These are phyloP conservation scores for Danio tinwini DNA, from an alignment of 2,797 vertebrate genomes.

Conservation along the genomic window DNA sequence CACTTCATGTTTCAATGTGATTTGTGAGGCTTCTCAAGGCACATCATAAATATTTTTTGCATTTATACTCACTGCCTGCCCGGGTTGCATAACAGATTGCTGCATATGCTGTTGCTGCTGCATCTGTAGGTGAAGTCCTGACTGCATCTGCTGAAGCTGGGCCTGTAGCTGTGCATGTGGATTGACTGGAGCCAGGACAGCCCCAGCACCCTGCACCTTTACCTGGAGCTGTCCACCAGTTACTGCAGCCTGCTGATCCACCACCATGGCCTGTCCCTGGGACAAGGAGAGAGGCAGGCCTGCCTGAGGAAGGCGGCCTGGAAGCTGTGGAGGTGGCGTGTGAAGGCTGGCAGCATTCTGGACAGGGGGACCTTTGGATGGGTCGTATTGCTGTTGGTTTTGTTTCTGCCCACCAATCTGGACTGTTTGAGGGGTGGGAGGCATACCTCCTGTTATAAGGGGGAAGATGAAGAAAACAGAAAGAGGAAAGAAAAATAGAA, in stretches of 20 bases:
- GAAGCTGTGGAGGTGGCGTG: conserved; percentile 89
- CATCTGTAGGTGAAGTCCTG: conserved; percentile 82
- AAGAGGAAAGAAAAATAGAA: not conserved
- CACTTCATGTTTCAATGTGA: not conserved
- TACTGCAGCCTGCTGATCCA: conserved; percentile 77
- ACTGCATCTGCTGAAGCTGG: conserved; percentile 83
- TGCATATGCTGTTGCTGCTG: conserved; percentile 73
- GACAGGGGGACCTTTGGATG: conserved; percentile 91
- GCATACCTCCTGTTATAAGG: conserved; percentile 84
- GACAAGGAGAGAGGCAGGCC: conserved; percentile 82
- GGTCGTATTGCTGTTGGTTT: conserved; percentile 88
- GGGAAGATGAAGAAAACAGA: conserved; percentile 58
- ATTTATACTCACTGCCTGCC: conserved; percentile 76
- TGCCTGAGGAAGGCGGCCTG: conserved; percentile 79
- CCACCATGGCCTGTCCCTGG: conserved; percentile 81
- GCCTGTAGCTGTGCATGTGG: conserved; percentile 79
- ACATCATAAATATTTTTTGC: not conserved
- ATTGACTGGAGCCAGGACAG: conserved; percentile 73
- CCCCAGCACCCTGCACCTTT: conserved; percentile 77
- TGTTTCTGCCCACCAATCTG: conserved; percentile 86
- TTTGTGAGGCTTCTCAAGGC: not conserved
- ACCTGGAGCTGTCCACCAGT: conserved; percentile 74
- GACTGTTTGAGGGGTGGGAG: conserved; percentile 79
- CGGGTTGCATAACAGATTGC: conserved; percentile 78
- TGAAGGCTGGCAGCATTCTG: conserved; percentile 92